A percentile compares a stretch with the other conserved stretches of the same genome.
Evolutionary conservation across 2,797 vertebrate genomes (phyloP).

Genomic region (Petrocephalus schoutedeni): DNA sequence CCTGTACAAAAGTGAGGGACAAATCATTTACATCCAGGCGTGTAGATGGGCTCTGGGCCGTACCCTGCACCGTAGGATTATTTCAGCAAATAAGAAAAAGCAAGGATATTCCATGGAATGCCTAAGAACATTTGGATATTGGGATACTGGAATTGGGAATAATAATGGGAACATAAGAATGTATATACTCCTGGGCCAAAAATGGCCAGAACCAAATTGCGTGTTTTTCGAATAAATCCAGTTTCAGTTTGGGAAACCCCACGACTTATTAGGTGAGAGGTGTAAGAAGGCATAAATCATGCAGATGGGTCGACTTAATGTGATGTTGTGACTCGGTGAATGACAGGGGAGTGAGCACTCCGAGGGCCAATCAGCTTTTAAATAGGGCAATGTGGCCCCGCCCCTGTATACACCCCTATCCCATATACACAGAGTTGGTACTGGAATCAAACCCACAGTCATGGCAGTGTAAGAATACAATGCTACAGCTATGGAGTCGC

Average conservation of each 20-base stretch:
- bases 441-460: background rate
- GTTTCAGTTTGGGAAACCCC: background rate
- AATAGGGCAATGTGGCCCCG: background rate
- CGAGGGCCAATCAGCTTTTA: background rate
- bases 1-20: slow-evolving; percentile 60
- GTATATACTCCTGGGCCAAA: background rate
- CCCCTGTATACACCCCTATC: background rate
- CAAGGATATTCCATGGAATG: background rate
- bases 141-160: background rate
- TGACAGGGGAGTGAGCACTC: background rate
- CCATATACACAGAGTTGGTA: background rate
- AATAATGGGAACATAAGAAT: background rate
- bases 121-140: background rate
- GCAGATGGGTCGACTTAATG: background rate
- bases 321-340: background rate
- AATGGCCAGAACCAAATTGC: background rate
- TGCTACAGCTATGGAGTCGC: background rate
- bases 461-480: background rate
- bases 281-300: background rate
- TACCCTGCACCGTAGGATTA: slow-evolving; percentile 8
- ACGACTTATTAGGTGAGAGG: background rate
- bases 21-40: slow-evolving; percentile 49
- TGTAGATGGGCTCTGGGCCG: slow-evolving; percentile 31
- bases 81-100: slow-evolving; percentile 12
- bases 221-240: background rate